Evolutionary conservation across 2,113 vertebrate genomes (phyloP).

Genomic region (Mobula birostris): DNA sequence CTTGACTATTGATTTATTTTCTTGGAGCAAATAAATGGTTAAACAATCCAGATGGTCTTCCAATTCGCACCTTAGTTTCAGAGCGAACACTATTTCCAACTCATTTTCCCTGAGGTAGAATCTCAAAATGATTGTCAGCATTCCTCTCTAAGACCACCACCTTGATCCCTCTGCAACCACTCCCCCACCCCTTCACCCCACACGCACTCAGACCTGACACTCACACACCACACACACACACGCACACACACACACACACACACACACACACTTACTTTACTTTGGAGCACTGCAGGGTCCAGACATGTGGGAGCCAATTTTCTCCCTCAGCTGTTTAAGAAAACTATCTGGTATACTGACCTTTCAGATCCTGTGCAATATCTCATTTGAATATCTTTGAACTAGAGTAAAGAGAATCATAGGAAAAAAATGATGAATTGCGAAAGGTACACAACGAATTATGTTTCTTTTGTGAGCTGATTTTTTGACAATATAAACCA

Average conservation of each 20-base stretch:
- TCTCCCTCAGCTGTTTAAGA: constrained; percentile 33
- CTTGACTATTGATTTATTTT: neutral
- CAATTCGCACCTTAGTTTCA: neutral
- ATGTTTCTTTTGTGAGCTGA: neutral
- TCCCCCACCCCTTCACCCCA: too few species aligned
- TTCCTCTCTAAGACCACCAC: constrained; percentile 1
- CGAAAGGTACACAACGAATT: neutral
- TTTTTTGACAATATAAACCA: neutral
- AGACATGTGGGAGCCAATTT: constrained; percentile 43
- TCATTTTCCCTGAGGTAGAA: constrained; percentile 31
- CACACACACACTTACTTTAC: neutral
- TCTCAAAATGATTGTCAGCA: constrained; percentile 25
- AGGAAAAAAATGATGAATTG: neutral
- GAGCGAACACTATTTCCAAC: neutral
- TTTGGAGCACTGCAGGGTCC: constrained; percentile 35
- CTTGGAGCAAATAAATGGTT: neutral
- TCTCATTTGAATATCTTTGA: constrained; percentile 27
- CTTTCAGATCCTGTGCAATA: neutral
- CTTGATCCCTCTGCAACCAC: too few species aligned
- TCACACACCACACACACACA: too few species aligned
- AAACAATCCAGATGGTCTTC: constrained; percentile 32
- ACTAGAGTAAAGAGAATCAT: constrained; percentile 5
- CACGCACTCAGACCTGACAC: too few species aligned
- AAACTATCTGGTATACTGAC: constrained; percentile 36
- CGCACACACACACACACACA: too few species aligned